Evolutionary conservation across 1,140 invertebrate species (phyloP), one percentile per base, ranked within the genome.

Genomic region (Papilio glaucus): DNA sequence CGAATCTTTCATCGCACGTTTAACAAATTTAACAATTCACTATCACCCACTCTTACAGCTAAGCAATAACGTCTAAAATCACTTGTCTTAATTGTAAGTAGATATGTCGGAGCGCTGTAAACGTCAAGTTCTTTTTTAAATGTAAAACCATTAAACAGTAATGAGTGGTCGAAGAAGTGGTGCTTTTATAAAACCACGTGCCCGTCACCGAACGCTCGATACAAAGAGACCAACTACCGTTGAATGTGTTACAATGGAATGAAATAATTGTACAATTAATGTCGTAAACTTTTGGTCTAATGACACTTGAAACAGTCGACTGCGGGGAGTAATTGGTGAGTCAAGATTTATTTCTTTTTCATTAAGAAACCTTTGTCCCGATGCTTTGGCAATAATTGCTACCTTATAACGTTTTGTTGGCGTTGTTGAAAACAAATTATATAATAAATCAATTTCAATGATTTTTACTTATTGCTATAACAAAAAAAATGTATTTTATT

Each of bases 201-300:
- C 89, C 87, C 85, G 85, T 87, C 85, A 83, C 79, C 82, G 79
- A 80, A 82, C 72, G 73, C 2, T 70, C 60, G 60, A 73, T 72
- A 89, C 85, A 88, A 90, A 87, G 86, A 85, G 85, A 85, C 78
- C 75, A 89, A 92, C 90, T 92, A 90, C 90, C 88, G 88, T 89
- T 87, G 80, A 80, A 85, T 85, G 82, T 86, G 77, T 80, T 83
- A 90, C 90, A 92, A 92, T 85, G 72, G 84, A 83, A 81, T 84
- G 76, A 88, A 92, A 90, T 92, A 90, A 92, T 90, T 90, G 85
- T 88, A 90, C 87, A 90, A 92, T 92, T 92, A 92, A 89, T 85
- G 85, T 86, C 84, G 74, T 80, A 83, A 83, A 81, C 76, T 74
- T 87, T 79, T 67, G 67, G 61, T 75, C 61, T 82, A 85, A 91